Base-by-base conservation (phyloP, 2,113 vertebrate species). In the Oncorhynchus gorbuscha region DNA sequence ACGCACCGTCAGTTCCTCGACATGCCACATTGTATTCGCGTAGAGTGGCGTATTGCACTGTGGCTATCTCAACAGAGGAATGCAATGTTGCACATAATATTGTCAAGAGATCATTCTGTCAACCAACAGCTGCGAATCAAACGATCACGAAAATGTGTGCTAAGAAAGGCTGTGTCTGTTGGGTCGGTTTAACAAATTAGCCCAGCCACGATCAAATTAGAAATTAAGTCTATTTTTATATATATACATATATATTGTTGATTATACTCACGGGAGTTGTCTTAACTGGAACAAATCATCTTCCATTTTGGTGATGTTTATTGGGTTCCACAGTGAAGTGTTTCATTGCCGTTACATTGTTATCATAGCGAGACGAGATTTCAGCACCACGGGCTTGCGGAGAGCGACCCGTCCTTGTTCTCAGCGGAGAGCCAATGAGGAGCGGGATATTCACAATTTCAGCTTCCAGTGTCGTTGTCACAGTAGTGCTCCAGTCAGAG, bases 201-300 rank as follows among this genome's bases (percentile, higher is more conserved):
- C 30, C 74, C 55, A 20, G 73, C 6, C 35, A 69, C 24, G 71
- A 22, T 32, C 72, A 58, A 76, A 66, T 71, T 55, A 69, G 51
- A 76, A 58, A 14, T 48, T 39, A 30, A 76, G 22, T 45, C 73
- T 18, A 6, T 51, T 7, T 24, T 39, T 69, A 18, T 67, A 28
- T 4, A 39, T 9, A 45, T 45, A 45, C 39, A 45, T 45, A 45
- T 45, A 45, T 45, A 11, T 45, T 45, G 39, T 45, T 45, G 39
- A 45, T 8, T 4, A 73, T 90, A 97, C 97, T 99, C 92, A 98
- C 97, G 97, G 97, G 86, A 99, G 94, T 93, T 98, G 97, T 90
- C 96, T 96, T 55, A 99, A 93, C 92, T 99, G 97, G 94, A 98
- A 99, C 84, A 97, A 89, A 93, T 98, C 97, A 92, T 99, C 97